phyloP scores from a whole-genome alignment of 2,113 vertebrate genomes.

The Pycnonotus jocosus region DNA sequence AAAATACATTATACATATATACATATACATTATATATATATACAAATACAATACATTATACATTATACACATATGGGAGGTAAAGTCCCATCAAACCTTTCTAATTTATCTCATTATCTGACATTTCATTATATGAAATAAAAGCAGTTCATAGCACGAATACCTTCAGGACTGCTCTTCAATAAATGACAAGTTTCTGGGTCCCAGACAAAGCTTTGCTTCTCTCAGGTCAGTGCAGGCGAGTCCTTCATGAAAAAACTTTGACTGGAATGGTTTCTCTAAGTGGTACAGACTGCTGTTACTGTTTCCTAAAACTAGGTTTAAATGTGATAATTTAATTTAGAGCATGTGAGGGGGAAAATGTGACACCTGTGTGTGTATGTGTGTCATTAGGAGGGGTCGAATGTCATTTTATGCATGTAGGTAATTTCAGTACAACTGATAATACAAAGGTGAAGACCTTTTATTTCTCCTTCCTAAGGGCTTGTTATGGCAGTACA shows the following conservation, averaged over 20 bases:
- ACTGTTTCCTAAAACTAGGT: neutral
- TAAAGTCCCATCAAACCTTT: neutral
- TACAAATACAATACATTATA: neutral
- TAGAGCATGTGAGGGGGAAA: accelerated
- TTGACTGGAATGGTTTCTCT: neutral
- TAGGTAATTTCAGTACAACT: neutral
- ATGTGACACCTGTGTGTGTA: neutral
- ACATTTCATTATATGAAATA: neutral
- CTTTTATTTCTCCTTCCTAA: neutral
- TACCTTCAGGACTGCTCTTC: neutral
- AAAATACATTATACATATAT: neutral
- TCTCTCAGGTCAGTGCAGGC: neutral
- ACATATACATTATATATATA: neutral
- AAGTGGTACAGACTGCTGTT: neutral
- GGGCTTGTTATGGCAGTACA: neutral
- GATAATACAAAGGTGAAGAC: neutral
- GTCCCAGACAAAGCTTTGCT: neutral
- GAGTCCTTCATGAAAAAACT: neutral
- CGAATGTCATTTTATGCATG: neutral
- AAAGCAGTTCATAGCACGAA: neutral
- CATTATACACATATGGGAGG: neutral
- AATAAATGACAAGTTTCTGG: neutral
- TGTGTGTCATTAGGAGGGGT: neutral
- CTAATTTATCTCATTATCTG: neutral
- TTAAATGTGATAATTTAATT: neutral